These are phyloP conservation scores for Danio tinwini DNA, from an alignment of 2,797 vertebrate genomes.

Conservation along the genomic window DNA sequence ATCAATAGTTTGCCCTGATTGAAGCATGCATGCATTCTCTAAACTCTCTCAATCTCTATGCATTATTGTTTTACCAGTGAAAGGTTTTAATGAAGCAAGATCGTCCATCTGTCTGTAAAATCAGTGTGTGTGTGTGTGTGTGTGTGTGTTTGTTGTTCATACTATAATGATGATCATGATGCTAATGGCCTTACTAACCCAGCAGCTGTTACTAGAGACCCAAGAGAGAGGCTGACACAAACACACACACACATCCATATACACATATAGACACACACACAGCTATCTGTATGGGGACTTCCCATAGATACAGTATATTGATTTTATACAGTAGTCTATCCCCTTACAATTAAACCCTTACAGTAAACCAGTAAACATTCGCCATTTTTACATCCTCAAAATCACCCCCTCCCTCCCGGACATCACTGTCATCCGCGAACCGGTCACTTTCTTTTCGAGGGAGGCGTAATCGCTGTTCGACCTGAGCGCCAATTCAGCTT, in stretches of 20 bases:
- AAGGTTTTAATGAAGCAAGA: slow-evolving; percentile 1
- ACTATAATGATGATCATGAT: slow-evolving; percentile 56
- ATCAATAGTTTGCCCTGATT: background rate
- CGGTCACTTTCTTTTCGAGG: too few species aligned
- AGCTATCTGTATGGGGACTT: background rate
- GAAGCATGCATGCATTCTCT: background rate
- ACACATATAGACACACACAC: slow-evolving; percentile 50
- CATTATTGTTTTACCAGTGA: slow-evolving; percentile 10
- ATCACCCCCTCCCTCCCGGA: too few species aligned
- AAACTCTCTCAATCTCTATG: slow-evolving; percentile 14
- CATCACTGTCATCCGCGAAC: too few species aligned
- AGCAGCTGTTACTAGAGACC: slow-evolving; percentile 54
- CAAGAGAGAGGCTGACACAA: slow-evolving; percentile 25
- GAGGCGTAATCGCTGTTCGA: too few species aligned
- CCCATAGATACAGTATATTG: too few species aligned
- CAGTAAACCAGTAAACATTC: too few species aligned
- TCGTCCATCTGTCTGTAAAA: slow-evolving; percentile 53
- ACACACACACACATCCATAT: slow-evolving; percentile 34
- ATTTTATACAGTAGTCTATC: too few species aligned
- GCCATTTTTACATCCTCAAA: too few species aligned
- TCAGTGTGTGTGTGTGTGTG: slow-evolving; percentile 22
- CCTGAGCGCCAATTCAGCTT: too few species aligned
- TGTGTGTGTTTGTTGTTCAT: slow-evolving; percentile 5
- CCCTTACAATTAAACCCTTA: too few species aligned
- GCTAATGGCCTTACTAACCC: slow-evolving; percentile 53